Evolutionary conservation across 2,888 invertebrate species (phyloP).

Genomic region (Kuschelorhynchus macadamiae): DNA sequence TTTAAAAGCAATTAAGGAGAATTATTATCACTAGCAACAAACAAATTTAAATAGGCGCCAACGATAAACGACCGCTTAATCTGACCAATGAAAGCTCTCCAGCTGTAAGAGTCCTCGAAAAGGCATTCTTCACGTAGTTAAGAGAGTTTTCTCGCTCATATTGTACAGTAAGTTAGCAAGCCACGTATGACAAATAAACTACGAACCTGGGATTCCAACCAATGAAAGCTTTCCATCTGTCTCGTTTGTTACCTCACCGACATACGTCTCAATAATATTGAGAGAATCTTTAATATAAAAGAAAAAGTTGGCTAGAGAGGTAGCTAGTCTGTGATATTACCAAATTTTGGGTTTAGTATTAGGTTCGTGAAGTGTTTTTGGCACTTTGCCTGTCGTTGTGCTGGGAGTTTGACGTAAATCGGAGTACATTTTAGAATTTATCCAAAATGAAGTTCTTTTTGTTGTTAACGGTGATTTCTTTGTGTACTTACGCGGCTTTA

Average conservation of each 20-base stretch:
- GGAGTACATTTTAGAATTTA: conserved; percentile 51
- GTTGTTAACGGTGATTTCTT: conserved; percentile 70
- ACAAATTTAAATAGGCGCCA: conserved; percentile 56
- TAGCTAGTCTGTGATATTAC: conserved; percentile 54
- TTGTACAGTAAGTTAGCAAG: conserved; percentile 9
- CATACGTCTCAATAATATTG: conserved; percentile 48
- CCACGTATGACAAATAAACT: conserved; percentile 57
- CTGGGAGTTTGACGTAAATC: conserved; percentile 59
- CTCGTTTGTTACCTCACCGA: conserved; percentile 58
- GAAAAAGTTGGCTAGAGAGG: conserved; percentile 41
- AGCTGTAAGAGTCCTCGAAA: conserved; percentile 57
- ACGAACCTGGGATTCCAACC: conserved; percentile 55
- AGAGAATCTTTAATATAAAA: conserved; percentile 37
- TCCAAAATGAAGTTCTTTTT: conserved; percentile 64
- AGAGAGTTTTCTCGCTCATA: conserved; percentile 12
- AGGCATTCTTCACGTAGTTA: conserved; percentile 52
- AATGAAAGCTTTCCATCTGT: conserved; percentile 69
- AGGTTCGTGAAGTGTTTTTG: conserved; percentile 55
- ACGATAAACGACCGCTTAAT: conserved; percentile 27
- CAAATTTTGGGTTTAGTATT: conserved; percentile 46
- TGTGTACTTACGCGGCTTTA: conserved; percentile 72
- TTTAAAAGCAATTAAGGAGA: background rate
- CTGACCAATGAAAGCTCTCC: conserved; percentile 61
- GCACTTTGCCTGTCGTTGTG: conserved; percentile 60
- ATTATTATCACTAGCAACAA: too few species aligned